Evolutionary conservation across 1,140 invertebrate species (phyloP).

Genomic region (Habropoda laboriosa): DNA sequence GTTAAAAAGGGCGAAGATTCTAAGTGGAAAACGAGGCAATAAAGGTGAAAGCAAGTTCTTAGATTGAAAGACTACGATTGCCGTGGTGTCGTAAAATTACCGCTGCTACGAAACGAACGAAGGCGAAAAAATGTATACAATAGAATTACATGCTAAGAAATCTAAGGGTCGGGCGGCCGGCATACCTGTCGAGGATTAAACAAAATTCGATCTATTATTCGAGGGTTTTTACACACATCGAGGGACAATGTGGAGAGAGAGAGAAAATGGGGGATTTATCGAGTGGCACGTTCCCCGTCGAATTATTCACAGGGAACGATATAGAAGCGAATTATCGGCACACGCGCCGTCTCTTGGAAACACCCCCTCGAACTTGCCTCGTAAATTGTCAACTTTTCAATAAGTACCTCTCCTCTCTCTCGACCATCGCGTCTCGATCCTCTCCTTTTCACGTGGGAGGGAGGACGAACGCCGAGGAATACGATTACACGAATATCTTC

Average conservation of each 20-base stretch:
- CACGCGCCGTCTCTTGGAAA: constrained; percentile 3
- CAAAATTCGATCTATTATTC: neutral
- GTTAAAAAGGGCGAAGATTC: too few relatives aligned
- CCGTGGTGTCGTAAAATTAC: too few relatives aligned
- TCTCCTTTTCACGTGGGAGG: neutral
- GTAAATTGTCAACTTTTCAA: constrained; percentile 59
- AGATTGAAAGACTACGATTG: too few relatives aligned
- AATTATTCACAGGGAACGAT: constrained; percentile 39
- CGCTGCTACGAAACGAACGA: too few relatives aligned
- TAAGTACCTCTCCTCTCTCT: constrained; percentile 31
- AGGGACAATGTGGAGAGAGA: neutral
- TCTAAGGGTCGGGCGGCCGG: too few relatives aligned
- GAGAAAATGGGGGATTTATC: constrained; percentile 27
- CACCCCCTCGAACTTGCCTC: constrained; percentile 39
- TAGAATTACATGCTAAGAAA: too few relatives aligned
- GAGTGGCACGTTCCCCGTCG: constrained; percentile 11
- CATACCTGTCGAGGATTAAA: too few relatives aligned
- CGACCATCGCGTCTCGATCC: neutral
- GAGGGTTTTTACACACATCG: constrained; percentile 4
- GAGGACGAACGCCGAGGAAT: neutral
- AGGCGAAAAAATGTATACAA: too few relatives aligned
- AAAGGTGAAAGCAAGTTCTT: too few relatives aligned
- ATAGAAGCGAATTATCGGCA: constrained; percentile 38
- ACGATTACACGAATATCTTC: constrained; percentile 43
- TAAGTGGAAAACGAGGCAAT: too few relatives aligned